phyloP scores from a whole-genome alignment of 2,113 vertebrate genomes.

The Arvicanthis niloticus region DNA sequence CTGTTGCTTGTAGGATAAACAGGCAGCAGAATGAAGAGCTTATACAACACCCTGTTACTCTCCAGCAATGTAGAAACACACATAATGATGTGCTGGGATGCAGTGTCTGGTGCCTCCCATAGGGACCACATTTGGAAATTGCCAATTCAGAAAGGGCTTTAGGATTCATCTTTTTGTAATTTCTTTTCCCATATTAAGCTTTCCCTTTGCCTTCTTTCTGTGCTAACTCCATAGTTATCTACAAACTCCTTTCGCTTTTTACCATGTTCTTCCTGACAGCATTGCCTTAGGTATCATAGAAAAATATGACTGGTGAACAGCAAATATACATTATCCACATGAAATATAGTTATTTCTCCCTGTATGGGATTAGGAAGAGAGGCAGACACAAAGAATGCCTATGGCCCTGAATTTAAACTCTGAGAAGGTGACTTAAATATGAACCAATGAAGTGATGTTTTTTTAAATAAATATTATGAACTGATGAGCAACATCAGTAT shows the following conservation, averaged over 20 bases:
- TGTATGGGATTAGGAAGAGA: not conserved
- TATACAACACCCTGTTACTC: fast-evolving
- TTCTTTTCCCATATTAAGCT: not conserved
- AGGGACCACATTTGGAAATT: not conserved
- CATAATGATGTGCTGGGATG: not conserved
- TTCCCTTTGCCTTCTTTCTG: not conserved
- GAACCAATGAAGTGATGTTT: not conserved
- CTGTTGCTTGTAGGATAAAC: not conserved
- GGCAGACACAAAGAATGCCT: not conserved
- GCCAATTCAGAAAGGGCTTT: not conserved
- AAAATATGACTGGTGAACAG: not conserved
- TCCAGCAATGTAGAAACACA: too few species aligned
- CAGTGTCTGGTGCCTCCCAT: not conserved
- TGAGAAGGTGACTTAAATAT: too few species aligned
- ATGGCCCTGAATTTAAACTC: not conserved
- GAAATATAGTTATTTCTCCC: not conserved
- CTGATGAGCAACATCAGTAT: too few species aligned
- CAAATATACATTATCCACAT: not conserved
- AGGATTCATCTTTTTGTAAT: not conserved
- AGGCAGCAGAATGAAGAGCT: too few species aligned
- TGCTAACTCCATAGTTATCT: not conserved
- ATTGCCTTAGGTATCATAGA: not conserved
- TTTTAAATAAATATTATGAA: not conserved
- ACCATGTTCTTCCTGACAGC: not conserved
- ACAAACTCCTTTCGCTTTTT: not conserved